A percentile compares a stretch with the other conserved stretches of the same genome.
Conservation (phyloP, 2,113 vertebrate genomes). For the Lipophrys pholis region DNA sequence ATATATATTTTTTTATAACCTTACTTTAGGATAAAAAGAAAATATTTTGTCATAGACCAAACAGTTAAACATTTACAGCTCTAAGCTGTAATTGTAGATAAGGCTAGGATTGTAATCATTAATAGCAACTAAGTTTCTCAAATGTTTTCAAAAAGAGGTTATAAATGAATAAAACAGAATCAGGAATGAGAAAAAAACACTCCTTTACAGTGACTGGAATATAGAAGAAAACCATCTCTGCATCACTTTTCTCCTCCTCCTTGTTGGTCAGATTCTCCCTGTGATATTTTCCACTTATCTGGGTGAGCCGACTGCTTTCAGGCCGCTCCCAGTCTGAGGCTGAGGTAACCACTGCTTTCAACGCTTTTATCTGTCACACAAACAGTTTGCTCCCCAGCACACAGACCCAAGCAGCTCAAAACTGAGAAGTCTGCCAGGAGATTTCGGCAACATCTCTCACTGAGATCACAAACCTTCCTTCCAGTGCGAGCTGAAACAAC, state of each 20-base stretch:
- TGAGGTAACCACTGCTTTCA: slow-evolving; percentile 4
- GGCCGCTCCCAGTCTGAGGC: not conserved
- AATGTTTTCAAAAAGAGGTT: too few relatives aligned
- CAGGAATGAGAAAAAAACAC: too few relatives aligned
- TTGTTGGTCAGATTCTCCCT: slow-evolving; percentile 9
- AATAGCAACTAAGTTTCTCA: too few relatives aligned
- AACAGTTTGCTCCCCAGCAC: not conserved
- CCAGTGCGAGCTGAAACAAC: too few relatives aligned
- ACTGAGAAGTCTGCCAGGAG: not conserved
- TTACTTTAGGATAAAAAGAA: too few relatives aligned
- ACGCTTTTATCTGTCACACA: slow-evolving; percentile 5
- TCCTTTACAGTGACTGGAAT: not conserved
- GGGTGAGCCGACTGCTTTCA: not conserved
- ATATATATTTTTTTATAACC: too few relatives aligned
- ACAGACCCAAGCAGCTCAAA: not conserved
- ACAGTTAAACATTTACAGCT: too few relatives aligned
- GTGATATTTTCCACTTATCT: not conserved
- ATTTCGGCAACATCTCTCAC: not conserved
- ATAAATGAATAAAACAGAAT: too few relatives aligned
- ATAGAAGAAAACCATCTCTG: not conserved
- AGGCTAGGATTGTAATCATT: too few relatives aligned
- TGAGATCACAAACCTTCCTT: too few relatives aligned
- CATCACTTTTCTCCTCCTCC: not conserved
- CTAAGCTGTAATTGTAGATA: too few relatives aligned
- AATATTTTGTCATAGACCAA: too few relatives aligned